These are phyloP conservation scores for Epicauta chinensis DNA, from an alignment of 1,140 invertebrate species.

Conservation along the genomic window DNA sequence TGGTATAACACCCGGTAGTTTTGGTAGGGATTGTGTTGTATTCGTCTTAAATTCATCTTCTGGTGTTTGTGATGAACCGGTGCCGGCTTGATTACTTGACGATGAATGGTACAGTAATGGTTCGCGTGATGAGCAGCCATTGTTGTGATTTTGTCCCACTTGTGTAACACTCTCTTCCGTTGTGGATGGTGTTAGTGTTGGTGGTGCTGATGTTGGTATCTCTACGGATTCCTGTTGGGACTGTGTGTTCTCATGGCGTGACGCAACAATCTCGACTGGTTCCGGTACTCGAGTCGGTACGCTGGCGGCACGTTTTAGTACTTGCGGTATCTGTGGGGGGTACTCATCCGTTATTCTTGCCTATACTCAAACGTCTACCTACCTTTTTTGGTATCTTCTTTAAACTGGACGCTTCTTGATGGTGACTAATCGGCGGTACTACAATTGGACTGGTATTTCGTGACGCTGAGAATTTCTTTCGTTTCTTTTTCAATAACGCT, in stretches of 20 bases:
- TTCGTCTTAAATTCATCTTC: conserved; percentile 37
- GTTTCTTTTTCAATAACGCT: conserved; percentile 64
- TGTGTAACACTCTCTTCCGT: conserved; percentile 44
- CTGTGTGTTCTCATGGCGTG: conserved; percentile 43
- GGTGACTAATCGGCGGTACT: conserved; percentile 37
- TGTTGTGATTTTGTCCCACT: conserved; percentile 24
- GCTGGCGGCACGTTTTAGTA: conserved; percentile 55
- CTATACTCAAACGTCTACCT: no score
- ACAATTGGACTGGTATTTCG: conserved; percentile 57
- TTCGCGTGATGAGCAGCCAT: conserved; percentile 38
- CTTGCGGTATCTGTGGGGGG: conserved; percentile 35
- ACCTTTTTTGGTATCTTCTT: conserved; percentile 37
- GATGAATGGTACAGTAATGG: conserved; percentile 40
- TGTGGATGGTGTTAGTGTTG: conserved; percentile 46
- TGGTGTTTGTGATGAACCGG: conserved; percentile 40
- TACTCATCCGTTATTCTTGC: no score
- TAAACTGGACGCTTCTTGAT: conserved; percentile 19
- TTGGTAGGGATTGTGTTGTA: conserved; percentile 42
- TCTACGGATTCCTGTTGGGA: conserved; percentile 48
- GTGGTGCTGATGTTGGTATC: conserved; percentile 14
- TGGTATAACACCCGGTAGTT: conserved; percentile 56
- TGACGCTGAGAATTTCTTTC: conserved; percentile 72
- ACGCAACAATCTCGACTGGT: conserved; percentile 35
- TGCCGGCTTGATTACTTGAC: conserved; percentile 38
- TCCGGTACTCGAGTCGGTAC: conserved; percentile 52